Evolutionary conservation across 2,113 vertebrate species (phyloP), one percentile per base, ranked within the genome.

Genomic region (Actenoides lindsayi): DNA sequence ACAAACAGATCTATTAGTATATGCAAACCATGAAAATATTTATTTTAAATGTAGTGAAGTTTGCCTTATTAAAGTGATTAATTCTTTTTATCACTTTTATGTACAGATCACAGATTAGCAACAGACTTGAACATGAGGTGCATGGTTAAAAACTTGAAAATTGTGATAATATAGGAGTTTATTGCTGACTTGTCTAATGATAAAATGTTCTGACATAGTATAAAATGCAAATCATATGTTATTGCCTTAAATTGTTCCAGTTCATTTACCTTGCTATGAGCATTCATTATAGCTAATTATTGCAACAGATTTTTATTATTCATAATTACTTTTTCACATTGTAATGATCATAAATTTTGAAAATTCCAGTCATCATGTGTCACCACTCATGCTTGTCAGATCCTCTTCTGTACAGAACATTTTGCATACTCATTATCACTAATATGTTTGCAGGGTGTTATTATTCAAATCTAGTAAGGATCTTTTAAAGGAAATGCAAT

Each of bases 271-370:
- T 97, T 86, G n/a, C 97, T 96, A 73, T 67, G 86, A 96, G 83
- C 96, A 97, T 97, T 97, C 96, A 98, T 98, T 98, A 97, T 18
- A 96, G 82, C 89, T 98, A 98, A 98, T 98, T 98, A 98, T 97
- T 94, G 90, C 96, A 98, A 98, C 94, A 96, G 95, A 97, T 97
- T 98, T 98, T 97, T 98, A 97, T 97, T 98, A 97, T 97, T 98
- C 96, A 82, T 98, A 97, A 98, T 98, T 97, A 97, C 96, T 97
- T 97, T 96, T 97, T 96, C 96, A 91, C 90, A 96, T 97, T 97
- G 85, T 95, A 97, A 96, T 96, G 95, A 97, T 97, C 96, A 97
- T 97, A 97, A 96, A 97, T 98, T 98, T 98, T 95, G 90, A 97
- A 96, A 97, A 96, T 96, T 97, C 96, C 57, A 31, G 78, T 93